Evolutionary conservation across 2,888 invertebrate species (phyloP).

Genomic region (Aspidapion aeneum): DNA sequence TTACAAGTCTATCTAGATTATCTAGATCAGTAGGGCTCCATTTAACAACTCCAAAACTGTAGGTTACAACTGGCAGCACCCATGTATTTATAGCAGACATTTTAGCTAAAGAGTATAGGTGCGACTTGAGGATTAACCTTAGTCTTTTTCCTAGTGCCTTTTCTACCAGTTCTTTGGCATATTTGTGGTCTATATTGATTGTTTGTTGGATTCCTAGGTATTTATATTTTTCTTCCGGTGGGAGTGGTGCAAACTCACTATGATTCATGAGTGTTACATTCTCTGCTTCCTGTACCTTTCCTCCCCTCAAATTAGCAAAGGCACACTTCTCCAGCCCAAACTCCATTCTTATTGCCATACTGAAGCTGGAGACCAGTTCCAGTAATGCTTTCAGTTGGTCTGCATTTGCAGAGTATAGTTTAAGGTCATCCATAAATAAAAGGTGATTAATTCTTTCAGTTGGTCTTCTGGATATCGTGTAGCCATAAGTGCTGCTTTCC

Average conservation of each 20-base stretch:
- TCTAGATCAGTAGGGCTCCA: neutral
- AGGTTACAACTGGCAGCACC: too few species aligned
- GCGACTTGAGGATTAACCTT: too few species aligned
- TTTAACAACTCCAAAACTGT: neutral
- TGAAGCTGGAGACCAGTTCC: neutral
- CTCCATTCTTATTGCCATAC: neutral
- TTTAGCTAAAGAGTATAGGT: too few species aligned
- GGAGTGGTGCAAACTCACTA: too few species aligned
- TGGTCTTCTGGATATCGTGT: neutral
- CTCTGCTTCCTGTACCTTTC: neutral
- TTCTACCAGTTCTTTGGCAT: too few species aligned
- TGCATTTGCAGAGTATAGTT: neutral
- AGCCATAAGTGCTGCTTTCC: neutral
- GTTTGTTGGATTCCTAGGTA: too few species aligned
- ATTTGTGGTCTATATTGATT: too few species aligned
- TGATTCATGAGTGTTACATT: too few species aligned
- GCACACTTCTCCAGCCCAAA: neutral
- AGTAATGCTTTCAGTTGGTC: neutral
- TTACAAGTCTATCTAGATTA: neutral
- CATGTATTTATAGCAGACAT: too few species aligned
- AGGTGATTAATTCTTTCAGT: neutral
- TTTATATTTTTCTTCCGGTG: too few species aligned
- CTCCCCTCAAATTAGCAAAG: neutral
- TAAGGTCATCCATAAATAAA: neutral
- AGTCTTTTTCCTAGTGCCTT: too few species aligned